Evolutionary conservation across 2,888 invertebrate genomes (phyloP).

Genomic region (Mimachlamys varia): DNA sequence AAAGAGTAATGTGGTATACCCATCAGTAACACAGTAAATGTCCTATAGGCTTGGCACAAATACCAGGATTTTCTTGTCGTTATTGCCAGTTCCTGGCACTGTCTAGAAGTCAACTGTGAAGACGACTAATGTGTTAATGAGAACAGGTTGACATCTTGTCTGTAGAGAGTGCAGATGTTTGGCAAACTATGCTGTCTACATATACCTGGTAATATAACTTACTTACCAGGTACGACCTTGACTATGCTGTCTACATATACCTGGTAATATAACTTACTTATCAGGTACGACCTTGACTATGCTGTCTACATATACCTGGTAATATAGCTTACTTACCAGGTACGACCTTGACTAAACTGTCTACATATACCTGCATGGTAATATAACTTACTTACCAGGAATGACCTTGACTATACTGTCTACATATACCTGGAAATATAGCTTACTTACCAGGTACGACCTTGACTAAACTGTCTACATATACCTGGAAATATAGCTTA

Average conservation of each 20-base stretch:
- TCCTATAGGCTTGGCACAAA: background rate
- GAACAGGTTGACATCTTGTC: constrained; percentile 28
- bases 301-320: no score
- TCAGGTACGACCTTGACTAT: no score
- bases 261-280: no score
- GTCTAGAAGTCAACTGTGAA: background rate
- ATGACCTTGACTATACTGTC: background rate
- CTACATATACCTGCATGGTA: no score
- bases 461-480: no score
- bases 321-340: no score
- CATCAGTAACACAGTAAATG: background rate
- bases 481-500: no score
- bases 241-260: no score
- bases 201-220: background rate
- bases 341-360: no score
- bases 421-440: background rate
- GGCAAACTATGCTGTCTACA: background rate
- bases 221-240: background rate
- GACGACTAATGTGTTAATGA: constrained; percentile 2
- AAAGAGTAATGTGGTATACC: background rate
- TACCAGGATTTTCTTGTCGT: background rate
- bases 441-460: background rate
- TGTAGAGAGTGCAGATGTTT: background rate
- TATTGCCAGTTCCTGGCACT: background rate
- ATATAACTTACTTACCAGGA: no score